These are phyloP conservation scores for Mastomys coucha DNA, from an alignment of 2,113 vertebrate species.

Conservation along the genomic window DNA sequence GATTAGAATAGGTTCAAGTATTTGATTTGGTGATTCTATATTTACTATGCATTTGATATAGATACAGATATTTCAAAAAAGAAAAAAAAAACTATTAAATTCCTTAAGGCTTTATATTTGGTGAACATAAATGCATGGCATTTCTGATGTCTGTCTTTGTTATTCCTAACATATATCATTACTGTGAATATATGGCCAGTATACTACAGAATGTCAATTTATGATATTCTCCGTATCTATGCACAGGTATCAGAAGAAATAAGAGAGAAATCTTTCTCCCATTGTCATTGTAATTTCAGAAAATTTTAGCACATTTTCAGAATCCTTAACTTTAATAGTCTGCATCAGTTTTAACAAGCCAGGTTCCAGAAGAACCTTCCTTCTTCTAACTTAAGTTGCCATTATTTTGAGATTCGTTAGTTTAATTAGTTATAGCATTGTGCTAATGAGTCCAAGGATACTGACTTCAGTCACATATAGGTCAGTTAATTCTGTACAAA, in stretches of 20 bases:
- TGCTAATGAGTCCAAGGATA: conserved; percentile 56
- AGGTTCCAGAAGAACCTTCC: conserved; percentile 55
- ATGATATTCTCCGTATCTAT: conserved; percentile 13
- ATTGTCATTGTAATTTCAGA: conserved; percentile 62
- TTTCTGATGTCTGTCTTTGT: background rate
- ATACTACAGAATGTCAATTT: conserved; percentile 17
- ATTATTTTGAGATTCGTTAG: conserved; percentile 73
- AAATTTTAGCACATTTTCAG: conserved; percentile 63
- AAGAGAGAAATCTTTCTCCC: conserved; percentile 44
- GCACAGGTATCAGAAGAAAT: conserved; percentile 1
- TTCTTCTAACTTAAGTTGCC: conserved; percentile 59
- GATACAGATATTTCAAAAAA: background rate
- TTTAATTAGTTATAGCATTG: conserved; percentile 69
- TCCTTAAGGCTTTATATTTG: background rate
- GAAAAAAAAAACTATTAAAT: background rate
- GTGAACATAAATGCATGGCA: background rate
- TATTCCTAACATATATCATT: background rate
- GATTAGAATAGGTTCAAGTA: background rate
- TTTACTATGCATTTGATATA: background rate
- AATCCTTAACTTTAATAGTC: conserved; percentile 56
- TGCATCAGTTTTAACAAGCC: conserved; percentile 61
- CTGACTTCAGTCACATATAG: conserved; percentile 58
- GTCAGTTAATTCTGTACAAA: conserved; percentile 60
- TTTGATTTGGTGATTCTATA: background rate
- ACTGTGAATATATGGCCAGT: background rate